Evolutionary conservation across 2,797 vertebrate species (phyloP).

Genomic region (Ibycter americanus): DNA sequence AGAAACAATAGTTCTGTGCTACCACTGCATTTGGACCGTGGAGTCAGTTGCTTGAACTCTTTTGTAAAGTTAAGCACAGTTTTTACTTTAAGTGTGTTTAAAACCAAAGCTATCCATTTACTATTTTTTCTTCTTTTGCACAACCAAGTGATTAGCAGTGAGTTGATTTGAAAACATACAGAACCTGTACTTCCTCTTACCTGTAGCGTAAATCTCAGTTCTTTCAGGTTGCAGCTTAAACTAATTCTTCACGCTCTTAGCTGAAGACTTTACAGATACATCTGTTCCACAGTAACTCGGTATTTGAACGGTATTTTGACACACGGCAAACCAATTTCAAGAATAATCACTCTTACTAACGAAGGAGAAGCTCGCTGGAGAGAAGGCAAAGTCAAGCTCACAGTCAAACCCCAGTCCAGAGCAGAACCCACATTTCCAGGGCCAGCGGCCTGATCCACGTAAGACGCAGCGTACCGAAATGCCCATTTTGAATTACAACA

Average conservation of each 20-base stretch:
- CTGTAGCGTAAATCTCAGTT: not conserved
- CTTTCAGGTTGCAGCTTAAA: not conserved
- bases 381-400: not conserved
- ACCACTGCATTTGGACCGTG: fast-evolving
- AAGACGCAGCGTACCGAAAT: not conserved
- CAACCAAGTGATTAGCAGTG: not conserved
- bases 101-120: not conserved
- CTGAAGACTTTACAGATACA: not conserved
- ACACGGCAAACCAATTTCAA: not conserved
- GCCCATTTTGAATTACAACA: not conserved
- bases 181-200: not conserved
- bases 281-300: not conserved
- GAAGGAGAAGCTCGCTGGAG: not conserved
- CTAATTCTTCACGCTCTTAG: not conserved
- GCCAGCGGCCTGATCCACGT: fast-evolving
- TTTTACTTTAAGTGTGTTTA: not conserved
- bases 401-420: not conserved
- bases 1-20: not conserved
- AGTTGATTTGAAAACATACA: not conserved
- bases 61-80: not conserved
- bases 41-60: not conserved
- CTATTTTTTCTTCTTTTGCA: not conserved
- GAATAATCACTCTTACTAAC: not conserved
- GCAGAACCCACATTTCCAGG: fast-evolving
- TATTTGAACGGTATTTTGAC: not conserved